Evolutionary conservation across 2,797 vertebrate species (phyloP).

Genomic region (Falco novaeseelandiae): DNA sequence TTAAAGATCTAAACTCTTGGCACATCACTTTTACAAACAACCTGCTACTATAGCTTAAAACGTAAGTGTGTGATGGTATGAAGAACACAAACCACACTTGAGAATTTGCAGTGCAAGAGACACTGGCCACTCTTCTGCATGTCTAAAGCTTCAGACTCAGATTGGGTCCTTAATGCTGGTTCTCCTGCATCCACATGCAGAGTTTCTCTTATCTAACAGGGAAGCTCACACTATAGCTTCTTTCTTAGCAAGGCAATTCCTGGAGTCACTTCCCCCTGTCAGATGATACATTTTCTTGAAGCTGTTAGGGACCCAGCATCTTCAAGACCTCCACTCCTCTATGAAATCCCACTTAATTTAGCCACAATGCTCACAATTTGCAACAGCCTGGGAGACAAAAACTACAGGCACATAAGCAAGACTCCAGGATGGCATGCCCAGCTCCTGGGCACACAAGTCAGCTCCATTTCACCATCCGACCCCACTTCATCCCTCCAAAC

Average conservation of each 20-base stretch:
- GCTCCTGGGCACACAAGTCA: background rate
- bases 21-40: background rate
- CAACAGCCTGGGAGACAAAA: background rate
- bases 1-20: background rate
- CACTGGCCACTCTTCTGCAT: background rate
- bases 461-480: background rate
- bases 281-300: background rate
- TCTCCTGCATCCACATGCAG: background rate
- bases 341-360: background rate
- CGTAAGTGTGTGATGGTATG: background rate
- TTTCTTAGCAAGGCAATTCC: background rate
- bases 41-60: background rate
- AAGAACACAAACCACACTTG: background rate
- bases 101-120: background rate
- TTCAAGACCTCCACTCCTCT: accelerated
- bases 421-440: accelerated
- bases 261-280: background rate
- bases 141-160: background rate
- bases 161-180: background rate
- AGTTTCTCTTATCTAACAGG: background rate
- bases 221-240: background rate
- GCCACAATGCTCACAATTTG: accelerated
- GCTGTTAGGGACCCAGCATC: background rate
- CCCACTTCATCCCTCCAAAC: background rate
- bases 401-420: background rate